Conservation (phyloP, 2,888 invertebrate species). For the Mycalesis mineus region DNA sequence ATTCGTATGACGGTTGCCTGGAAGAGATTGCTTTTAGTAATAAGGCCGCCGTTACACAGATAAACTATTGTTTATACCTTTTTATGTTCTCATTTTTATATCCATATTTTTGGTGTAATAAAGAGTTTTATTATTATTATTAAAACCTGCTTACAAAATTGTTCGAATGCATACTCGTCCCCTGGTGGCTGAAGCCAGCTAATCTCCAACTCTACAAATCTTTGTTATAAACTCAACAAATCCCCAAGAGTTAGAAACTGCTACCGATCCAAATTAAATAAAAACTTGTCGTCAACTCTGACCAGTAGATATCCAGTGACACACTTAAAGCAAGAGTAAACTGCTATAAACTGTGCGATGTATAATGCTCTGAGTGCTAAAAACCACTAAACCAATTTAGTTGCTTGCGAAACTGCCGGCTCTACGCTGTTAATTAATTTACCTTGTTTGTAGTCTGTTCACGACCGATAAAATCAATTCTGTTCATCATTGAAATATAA, state of each 20-base stretch:
- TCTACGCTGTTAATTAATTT: conserved; percentile 13
- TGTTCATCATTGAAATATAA: not conserved
- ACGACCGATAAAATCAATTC: conserved; percentile 13
- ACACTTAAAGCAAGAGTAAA: not conserved
- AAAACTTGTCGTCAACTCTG: not conserved
- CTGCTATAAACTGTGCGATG: not conserved
- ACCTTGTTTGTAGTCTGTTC: conserved; percentile 9
- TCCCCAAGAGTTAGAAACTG: not conserved
- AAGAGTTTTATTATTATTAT: no score
- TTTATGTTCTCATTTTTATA: no score
- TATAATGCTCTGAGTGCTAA: not conserved
- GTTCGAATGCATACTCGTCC: no score
- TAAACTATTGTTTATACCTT: no score
- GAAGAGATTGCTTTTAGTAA: no score
- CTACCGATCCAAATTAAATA: not conserved
- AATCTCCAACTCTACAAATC: no score
- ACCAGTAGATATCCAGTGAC: not conserved
- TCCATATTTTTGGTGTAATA: no score
- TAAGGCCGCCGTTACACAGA: no score
- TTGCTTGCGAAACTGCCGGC: conserved; percentile 9
- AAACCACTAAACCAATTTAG: conserved; percentile 10
- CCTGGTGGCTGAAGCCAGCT: no score
- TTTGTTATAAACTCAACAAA: not conserved
- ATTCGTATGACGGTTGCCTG: no score
- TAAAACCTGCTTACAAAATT: no score